phyloP scores from a whole-genome alignment of 2,888 invertebrate genomes.

The Mayetiola destructor region DNA sequence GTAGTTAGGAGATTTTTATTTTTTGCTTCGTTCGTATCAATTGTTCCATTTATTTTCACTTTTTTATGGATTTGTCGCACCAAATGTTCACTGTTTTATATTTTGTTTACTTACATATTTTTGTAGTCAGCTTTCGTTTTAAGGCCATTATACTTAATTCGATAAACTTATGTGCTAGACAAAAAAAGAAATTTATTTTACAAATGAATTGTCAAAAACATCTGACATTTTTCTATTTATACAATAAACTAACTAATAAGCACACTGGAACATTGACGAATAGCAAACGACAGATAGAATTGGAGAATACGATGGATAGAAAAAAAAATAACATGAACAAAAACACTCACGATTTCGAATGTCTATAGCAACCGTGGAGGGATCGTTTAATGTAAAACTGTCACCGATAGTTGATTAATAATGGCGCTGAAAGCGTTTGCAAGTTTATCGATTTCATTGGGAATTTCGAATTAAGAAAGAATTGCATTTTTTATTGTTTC shows the following conservation, averaged over 20 bases:
- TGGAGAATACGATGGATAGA: not conserved
- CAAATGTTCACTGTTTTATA: constrained; percentile 15
- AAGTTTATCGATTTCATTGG: not conserved
- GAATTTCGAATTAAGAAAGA: not conserved
- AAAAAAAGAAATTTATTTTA: constrained; percentile 15
- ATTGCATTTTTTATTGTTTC: not conserved
- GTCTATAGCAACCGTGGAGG: constrained; percentile 7
- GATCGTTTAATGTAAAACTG: constrained; percentile 1
- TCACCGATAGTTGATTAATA: not conserved
- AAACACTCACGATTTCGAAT: not conserved
- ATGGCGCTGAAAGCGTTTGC: not conserved
- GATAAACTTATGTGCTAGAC: not conserved
- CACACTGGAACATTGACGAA: constrained; percentile 4
- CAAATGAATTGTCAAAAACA: constrained; percentile 24
- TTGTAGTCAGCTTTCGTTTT: constrained; percentile 33
- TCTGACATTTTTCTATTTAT: constrained; percentile 20
- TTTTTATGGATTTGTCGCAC: not conserved
- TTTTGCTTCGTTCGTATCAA: not conserved
- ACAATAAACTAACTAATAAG: constrained; percentile 8
- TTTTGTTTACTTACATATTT: constrained; percentile 33
- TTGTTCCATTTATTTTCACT: not conserved
- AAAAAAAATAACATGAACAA: not conserved
- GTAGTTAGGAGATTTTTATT: not conserved
- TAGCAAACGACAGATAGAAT: no score
- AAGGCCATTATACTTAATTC: constrained; percentile 27